A percentile compares a stretch with the other conserved stretches of the same genome.
Evolutionary conservation across 2,797 vertebrate genomes (phyloP).

Genomic region (Alectoris magna): DNA sequence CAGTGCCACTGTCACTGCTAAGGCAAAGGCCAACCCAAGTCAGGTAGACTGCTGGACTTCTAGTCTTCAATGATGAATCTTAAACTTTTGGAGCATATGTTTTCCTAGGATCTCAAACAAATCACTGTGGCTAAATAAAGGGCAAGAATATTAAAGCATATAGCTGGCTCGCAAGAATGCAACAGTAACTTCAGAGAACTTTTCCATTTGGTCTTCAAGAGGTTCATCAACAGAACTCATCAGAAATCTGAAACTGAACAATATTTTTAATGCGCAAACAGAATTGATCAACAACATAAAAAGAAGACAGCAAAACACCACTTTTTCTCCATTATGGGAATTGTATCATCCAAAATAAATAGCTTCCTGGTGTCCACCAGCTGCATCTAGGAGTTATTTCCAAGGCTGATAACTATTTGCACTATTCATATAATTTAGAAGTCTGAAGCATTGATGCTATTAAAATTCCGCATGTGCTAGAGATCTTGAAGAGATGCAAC

Average conservation of each 20-base stretch:
- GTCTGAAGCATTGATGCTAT: background rate
- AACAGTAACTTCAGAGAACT: background rate
- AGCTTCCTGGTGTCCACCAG: conserved; percentile 27
- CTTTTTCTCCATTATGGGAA: conserved; percentile 27
- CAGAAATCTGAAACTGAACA: background rate
- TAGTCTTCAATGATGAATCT: background rate
- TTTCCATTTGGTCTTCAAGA: background rate
- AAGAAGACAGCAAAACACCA: conserved; percentile 17
- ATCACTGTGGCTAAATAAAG: background rate
- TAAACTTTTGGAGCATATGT: background rate
- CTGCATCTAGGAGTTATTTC: background rate
- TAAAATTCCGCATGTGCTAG: background rate
- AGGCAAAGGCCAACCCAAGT: background rate
- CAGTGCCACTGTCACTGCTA: background rate
- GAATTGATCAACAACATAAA: conserved; percentile 25
- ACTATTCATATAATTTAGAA: conserved; percentile 35
- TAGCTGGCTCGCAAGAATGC: background rate
- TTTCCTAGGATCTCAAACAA: background rate
- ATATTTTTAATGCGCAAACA: background rate
- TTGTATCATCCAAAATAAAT: conserved; percentile 45
- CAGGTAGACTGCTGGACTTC: background rate
- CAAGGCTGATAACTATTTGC: conserved; percentile 4
- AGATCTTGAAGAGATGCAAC: background rate
- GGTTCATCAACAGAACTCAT: background rate
- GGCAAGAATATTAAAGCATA: background rate